Base-by-base conservation (phyloP, 1,140 invertebrate genomes). In the Monomorium pharaonis region DNA sequence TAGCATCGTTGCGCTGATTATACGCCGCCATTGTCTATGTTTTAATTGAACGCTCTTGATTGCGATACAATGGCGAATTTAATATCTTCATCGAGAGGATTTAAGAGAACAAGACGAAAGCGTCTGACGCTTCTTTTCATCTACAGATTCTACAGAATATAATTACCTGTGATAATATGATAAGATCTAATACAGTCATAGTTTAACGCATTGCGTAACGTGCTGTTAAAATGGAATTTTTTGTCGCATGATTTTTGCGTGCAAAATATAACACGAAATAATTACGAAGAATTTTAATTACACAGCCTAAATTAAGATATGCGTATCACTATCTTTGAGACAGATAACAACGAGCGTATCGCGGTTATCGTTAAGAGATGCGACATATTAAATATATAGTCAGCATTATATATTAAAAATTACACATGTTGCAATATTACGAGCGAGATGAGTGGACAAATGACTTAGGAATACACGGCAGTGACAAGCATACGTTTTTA, bases 151-250 rank as follows among this genome's bases (percentile, higher is more conserved):
- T n/a, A n/a, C 58, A 67, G n/a, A 14, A 78, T 78, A 67, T 65
- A 78, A 78, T 78, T 78, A 78, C n/a, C 9, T 67, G 30, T 51
- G 44, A 78, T 27, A 78, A 49, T 51, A 67, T 67, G 65, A 33
- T 62, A 67, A 18, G 30, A 5, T 33, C 30, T 24, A 60, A 51
- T 65, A 37, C 3, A 21, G 37, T 18, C 72, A 16, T 21, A 30
- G 44, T n/a, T n/a, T 18, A 14, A 49, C 12, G 42, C 42, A 27
- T 33, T 42, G 75, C 60, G 42, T 21, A 42, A 62, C 56, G 14
- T 37, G n/a, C 27, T 51, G 58, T 33, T 37, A 24, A 60, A 33
- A 18, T 49, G 51, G 49, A 51, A 78, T 37, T 78, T 78, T 51
- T 67, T 16, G 37, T 49, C 44, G 33, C 24, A 24, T n/a, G n/a